Percentiles rank a stretch among this genome's conserved stretches.
Evolutionary conservation across 2,888 invertebrate genomes (phyloP).

Genomic region (Papilio elwesi): DNA sequence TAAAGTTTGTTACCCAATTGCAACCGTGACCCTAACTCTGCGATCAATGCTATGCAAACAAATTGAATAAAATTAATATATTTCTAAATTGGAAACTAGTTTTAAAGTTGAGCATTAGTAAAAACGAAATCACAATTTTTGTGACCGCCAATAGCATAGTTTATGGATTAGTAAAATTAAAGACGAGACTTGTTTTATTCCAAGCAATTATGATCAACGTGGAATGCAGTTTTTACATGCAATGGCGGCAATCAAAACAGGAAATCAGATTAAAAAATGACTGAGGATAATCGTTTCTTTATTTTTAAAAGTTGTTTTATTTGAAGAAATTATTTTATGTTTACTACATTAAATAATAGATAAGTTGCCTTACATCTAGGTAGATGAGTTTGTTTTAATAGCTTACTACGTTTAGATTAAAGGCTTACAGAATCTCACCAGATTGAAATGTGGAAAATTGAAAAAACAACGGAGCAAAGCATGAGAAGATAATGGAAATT

Average conservation of each 20-base stretch:
- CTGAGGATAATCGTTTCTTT: background rate
- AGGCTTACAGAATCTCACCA: too few relatives aligned
- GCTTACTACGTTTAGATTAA: too few relatives aligned
- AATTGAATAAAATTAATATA: conserved; percentile 46
- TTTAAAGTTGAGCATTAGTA: conserved; percentile 43
- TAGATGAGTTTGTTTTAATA: too few relatives aligned
- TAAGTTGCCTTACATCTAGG: background rate
- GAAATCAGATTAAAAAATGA: background rate
- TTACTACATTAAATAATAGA: background rate
- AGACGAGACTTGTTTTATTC: background rate
- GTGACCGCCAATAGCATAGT: conserved; percentile 46
- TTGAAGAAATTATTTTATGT: background rate
- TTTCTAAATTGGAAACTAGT: conserved; percentile 37
- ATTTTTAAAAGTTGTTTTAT: background rate
- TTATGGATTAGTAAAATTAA: conserved; percentile 38
- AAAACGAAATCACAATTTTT: conserved; percentile 15
- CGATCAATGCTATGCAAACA: conserved; percentile 48
- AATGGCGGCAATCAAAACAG: background rate
- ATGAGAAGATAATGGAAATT: too few relatives aligned
- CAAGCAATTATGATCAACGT: background rate
- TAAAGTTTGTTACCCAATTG: conserved; percentile 42
- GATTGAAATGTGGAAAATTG: too few relatives aligned
- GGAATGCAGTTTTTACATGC: conserved; percentile 6
- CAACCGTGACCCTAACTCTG: conserved; percentile 54
- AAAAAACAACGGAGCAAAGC: too few relatives aligned